Evolutionary conservation across 2,113 vertebrate genomes (phyloP).

Genomic region (Vimba vimba): DNA sequence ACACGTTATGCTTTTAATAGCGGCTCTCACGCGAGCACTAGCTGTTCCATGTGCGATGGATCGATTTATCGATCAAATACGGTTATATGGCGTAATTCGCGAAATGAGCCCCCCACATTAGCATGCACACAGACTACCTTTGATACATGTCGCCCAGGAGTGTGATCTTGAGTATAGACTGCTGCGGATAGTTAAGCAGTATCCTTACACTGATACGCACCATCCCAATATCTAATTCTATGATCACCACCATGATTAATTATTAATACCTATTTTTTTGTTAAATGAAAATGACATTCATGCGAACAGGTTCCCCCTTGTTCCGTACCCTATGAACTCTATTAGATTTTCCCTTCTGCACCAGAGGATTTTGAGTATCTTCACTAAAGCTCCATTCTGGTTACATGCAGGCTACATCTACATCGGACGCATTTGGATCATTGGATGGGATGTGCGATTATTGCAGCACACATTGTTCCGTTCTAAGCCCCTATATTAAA

Average conservation of each 20-base stretch:
- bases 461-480: conserved; percentile 11
- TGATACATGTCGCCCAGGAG: conserved; percentile 37
- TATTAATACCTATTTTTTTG: not conserved
- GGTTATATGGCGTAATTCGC: conserved; percentile 30
- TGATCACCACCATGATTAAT: conserved; percentile 15
- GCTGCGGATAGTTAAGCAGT: conserved; percentile 20
- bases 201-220: conserved; percentile 21
- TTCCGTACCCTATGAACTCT: not conserved
- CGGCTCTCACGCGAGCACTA: conserved; percentile 3
- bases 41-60: conserved; percentile 42
- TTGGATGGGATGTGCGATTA: conserved; percentile 15
- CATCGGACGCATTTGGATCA: conserved; percentile 15
- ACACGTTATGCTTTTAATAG: not conserved
- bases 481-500: not conserved
- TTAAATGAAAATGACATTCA: not conserved
- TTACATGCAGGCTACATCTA: conserved; percentile 4
- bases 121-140: conserved; percentile 23
- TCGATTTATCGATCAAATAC: conserved; percentile 43
- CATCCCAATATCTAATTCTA: conserved; percentile 8
- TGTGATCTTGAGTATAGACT: conserved; percentile 6
- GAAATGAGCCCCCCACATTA: conserved; percentile 28
- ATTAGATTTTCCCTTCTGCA: conserved; percentile 6
- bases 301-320: not conserved
- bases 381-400: not conserved
- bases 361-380: conserved; percentile 8